A percentile compares a stretch with the other conserved stretches of the same genome.
Evolutionary conservation across 1,140 invertebrate species (phyloP).

Genomic region (Bombus pascuorum): DNA sequence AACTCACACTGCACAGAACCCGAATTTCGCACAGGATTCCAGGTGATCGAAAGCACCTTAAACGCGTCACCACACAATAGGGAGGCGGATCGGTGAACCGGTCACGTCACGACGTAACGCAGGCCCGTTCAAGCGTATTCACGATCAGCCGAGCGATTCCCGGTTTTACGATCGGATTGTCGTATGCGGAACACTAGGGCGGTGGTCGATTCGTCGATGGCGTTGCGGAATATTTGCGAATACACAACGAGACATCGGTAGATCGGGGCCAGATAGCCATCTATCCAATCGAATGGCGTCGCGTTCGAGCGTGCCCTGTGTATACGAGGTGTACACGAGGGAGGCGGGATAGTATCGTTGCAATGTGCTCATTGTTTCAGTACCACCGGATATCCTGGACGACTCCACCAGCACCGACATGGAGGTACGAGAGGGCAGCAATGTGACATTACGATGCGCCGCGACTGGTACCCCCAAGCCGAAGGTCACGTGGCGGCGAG

Average conservation of each 20-base stretch:
- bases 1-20: too few relatives aligned
- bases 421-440: slow-evolving; percentile 92
- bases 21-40: not conserved
- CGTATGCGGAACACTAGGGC: not conserved
- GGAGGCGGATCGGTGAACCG: not conserved
- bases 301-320: slow-evolving; percentile 30
- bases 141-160: slow-evolving; percentile 40
- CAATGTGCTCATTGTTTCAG: slow-evolving; percentile 83
- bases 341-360: slow-evolving; percentile 22
- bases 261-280: slow-evolving; percentile 56
- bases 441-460: slow-evolving; percentile 93
- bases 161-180: slow-evolving; percentile 64
- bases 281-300: slow-evolving; percentile 48
- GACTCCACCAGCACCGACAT: slow-evolving; percentile 94
- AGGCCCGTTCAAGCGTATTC: slow-evolving; percentile 20
- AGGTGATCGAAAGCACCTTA: slow-evolving; percentile 9
- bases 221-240: slow-evolving; percentile 55
- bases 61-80: not conserved
- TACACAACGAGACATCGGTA: slow-evolving; percentile 14
- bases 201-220: slow-evolving; percentile 32
- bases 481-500: slow-evolving; percentile 92
- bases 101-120: not conserved
- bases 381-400: slow-evolving; percentile 94
- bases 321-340: slow-evolving; percentile 26
- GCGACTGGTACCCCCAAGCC: slow-evolving; percentile 92